A percentile compares a stretch with the other conserved stretches of the same genome.
Conservation (phyloP, 2,797 vertebrate species). For the Chloroceryle inda region DNA sequence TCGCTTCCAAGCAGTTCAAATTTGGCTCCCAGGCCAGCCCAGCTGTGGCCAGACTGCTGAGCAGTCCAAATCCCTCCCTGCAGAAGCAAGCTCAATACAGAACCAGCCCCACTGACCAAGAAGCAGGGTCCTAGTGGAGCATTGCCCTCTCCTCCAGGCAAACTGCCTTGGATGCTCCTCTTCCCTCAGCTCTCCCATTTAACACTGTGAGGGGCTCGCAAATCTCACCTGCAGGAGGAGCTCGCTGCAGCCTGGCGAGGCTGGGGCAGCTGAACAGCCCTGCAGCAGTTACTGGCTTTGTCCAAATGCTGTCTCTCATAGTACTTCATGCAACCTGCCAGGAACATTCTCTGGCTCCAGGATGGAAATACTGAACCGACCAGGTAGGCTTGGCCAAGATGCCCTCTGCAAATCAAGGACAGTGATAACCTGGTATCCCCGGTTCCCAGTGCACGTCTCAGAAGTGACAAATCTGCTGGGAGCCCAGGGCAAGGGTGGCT, state of each 20-base stretch:
- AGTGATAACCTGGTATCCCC: fast-evolving
- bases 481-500: neutral
- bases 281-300: neutral
- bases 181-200: fast-evolving
- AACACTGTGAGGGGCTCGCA: fast-evolving
- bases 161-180: fast-evolving
- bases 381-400: neutral
- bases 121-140: neutral
- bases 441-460: neutral
- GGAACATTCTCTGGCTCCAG: neutral
- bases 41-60: neutral
- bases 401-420: neutral
- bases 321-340: neutral
- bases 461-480: neutral
- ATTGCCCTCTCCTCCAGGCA: neutral
- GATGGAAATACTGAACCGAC: neutral
- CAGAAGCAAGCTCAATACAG: neutral
- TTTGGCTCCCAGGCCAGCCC: fast-evolving
- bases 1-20: neutral
- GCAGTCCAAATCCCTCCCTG: neutral
- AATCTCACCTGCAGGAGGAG: neutral
- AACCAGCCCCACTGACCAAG: neutral
- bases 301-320: neutral
- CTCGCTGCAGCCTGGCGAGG: neutral
- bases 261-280: neutral